Evolutionary conservation across 1,140 invertebrate genomes (phyloP).

Genomic region (Leptinotarsa lineolata): DNA sequence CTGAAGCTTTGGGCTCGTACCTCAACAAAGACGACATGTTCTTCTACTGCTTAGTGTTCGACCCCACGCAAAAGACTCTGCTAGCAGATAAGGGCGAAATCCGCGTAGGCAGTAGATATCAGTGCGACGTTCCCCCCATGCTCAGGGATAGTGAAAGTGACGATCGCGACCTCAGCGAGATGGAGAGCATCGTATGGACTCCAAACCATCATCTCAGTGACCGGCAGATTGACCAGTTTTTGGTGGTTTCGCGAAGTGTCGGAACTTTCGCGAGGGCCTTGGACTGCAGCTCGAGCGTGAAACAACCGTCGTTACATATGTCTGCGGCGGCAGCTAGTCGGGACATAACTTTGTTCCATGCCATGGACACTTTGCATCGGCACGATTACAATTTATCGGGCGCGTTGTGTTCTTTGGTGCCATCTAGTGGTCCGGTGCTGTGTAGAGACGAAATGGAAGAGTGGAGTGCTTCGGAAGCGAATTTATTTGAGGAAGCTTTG

Average conservation of each 20-base stretch:
- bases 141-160: slow-evolving; percentile 79
- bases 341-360: slow-evolving; percentile 98
- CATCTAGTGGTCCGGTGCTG: slow-evolving; percentile 91
- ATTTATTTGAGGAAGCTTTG: slow-evolving; percentile 97
- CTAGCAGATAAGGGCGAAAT: slow-evolving; percentile 95
- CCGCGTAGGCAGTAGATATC: slow-evolving; percentile 92
- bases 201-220: slow-evolving; percentile 88
- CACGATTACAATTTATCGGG: slow-evolving; percentile 90
- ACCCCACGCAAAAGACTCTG: slow-evolving; percentile 97
- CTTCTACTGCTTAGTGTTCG: slow-evolving; percentile 99
- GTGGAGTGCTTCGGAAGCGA: slow-evolving; percentile 98
- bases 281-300: slow-evolving; percentile 96
- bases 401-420: slow-evolving; percentile 92
- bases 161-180: slow-evolving; percentile 72
- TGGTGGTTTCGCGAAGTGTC: slow-evolving; percentile 95
- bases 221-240: slow-evolving; percentile 97
- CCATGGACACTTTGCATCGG: slow-evolving; percentile 94
- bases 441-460: slow-evolving; percentile 99
- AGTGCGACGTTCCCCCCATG: slow-evolving; percentile 84
- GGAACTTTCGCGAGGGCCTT: slow-evolving; percentile 98
- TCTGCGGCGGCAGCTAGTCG: slow-evolving; percentile 97
- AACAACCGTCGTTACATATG: slow-evolving; percentile 98
- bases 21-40: slow-evolving; percentile 98
- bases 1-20: slow-evolving; percentile 93
- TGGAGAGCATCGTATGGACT: slow-evolving; percentile 94